A percentile compares a stretch with the other conserved stretches of the same genome.
These are phyloP conservation scores for Microtus obscurus DNA, from an alignment of 2,797 vertebrate genomes.

Conservation along the genomic window DNA sequence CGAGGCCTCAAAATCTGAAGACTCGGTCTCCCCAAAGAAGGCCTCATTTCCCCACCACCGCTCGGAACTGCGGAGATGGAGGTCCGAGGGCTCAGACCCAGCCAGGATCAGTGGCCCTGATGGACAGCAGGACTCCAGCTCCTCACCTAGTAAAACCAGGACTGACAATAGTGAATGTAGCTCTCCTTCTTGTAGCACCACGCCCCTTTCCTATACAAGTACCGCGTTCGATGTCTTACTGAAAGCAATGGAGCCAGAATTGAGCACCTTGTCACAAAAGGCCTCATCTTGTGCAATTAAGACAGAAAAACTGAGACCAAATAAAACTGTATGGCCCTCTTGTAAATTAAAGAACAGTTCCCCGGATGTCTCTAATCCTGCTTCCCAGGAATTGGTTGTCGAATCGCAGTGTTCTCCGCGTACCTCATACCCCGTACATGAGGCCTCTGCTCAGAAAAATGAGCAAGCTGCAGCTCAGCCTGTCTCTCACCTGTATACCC, in stretches of 20 bases:
- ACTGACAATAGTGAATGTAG: slow-evolving; percentile 88
- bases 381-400: slow-evolving; percentile 89
- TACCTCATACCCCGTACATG: slow-evolving; percentile 86
- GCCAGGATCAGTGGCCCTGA: slow-evolving; percentile 73
- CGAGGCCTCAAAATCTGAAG: slow-evolving; percentile 81
- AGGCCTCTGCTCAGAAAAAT: slow-evolving; percentile 84
- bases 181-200: slow-evolving; percentile 83
- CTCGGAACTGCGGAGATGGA: slow-evolving; percentile 85
- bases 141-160: slow-evolving; percentile 86
- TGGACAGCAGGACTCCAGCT: slow-evolving; percentile 76
- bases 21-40: slow-evolving; percentile 82
- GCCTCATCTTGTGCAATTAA: slow-evolving; percentile 88
- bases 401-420: slow-evolving; percentile 90
- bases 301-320: slow-evolving; percentile 90
- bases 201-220: slow-evolving; percentile 88
- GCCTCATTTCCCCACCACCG: slow-evolving; percentile 82
- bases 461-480: slow-evolving; percentile 87
- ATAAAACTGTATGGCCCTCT: slow-evolving; percentile 87
- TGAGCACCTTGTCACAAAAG: slow-evolving; percentile 95
- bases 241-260: slow-evolving; percentile 99
- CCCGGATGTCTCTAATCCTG: slow-evolving; percentile 86
- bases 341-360: slow-evolving; percentile 88
- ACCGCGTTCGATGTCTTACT: slow-evolving; percentile 97
- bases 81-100: slow-evolving; percentile 83
- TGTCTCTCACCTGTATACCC: slow-evolving; percentile 82